Evolutionary conservation across 2,888 invertebrate genomes (phyloP).

Genomic region (Lepidocyrtoides sp.): DNA sequence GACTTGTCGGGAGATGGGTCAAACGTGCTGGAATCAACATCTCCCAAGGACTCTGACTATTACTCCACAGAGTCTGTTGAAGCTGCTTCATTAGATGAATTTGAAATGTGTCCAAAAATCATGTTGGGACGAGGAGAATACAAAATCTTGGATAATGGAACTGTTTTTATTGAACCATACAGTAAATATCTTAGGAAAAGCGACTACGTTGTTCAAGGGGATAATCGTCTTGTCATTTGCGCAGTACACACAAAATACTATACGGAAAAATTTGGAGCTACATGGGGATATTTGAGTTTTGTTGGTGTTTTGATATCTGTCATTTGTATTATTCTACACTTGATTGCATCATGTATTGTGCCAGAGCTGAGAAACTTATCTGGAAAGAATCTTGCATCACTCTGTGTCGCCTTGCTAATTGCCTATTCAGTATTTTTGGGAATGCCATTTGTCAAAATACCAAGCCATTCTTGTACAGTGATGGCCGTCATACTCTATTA

Average conservation of each 20-base stretch:
- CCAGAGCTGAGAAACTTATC: constrained; percentile 88
- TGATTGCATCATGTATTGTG: constrained; percentile 87
- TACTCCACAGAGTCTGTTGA: constrained; percentile 71
- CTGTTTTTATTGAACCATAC: constrained; percentile 86
- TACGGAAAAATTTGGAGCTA: constrained; percentile 86
- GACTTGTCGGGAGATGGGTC: constrained; percentile 80
- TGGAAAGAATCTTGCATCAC: constrained; percentile 88
- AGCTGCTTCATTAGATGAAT: constrained; percentile 78
- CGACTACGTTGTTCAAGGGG: constrained; percentile 86
- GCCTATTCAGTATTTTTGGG: constrained; percentile 87
- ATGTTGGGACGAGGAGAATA: constrained; percentile 86
- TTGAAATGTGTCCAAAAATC: constrained; percentile 86
- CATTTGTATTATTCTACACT: constrained; percentile 87
- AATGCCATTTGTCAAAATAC: constrained; percentile 86
- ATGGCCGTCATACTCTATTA: constrained; percentile 87
- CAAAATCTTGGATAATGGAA: constrained; percentile 86
- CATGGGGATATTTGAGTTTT: constrained; percentile 87
- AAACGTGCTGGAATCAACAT: constrained; percentile 81
- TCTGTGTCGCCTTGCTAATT: constrained; percentile 87
- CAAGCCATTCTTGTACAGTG: constrained; percentile 86
- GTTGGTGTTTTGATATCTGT: constrained; percentile 87
- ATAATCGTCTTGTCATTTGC: constrained; percentile 86
- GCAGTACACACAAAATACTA: constrained; percentile 86
- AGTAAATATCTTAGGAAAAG: constrained; percentile 86
- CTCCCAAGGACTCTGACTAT: constrained; percentile 73